phyloP scores from a whole-genome alignment of 2,888 invertebrate genomes.

The Stictocephala bisonia region DNA sequence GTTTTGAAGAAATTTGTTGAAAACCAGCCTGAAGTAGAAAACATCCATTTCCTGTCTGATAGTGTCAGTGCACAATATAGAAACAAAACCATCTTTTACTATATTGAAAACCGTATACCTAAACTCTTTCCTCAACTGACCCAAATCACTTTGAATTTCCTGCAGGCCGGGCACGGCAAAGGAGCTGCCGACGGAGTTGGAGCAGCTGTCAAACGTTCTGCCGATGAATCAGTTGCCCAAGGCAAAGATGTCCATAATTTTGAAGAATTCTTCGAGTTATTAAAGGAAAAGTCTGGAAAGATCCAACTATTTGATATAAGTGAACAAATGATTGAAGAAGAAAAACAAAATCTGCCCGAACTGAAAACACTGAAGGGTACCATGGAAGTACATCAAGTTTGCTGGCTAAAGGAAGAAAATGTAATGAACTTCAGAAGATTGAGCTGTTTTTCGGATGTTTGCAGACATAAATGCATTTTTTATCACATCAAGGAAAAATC shows the following conservation, averaged over 20 bases:
- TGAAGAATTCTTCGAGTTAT: neutral
- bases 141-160: constrained; percentile 60
- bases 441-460: constrained; percentile 25
- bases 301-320: neutral
- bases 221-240: constrained; percentile 60
- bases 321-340: constrained; percentile 4
- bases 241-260: constrained; percentile 27
- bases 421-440: constrained; percentile 6
- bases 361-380: constrained; percentile 8
- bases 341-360: neutral
- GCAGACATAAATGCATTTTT: neutral
- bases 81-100: constrained; percentile 58
- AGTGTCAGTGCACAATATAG: constrained; percentile 60
- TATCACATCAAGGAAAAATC: neutral
- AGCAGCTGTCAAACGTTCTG: constrained; percentile 40
- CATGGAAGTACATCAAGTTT: constrained; percentile 42
- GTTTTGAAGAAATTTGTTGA: constrained; percentile 50
- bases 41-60: constrained; percentile 57
- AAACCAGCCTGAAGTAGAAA: constrained; percentile 33
- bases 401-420: neutral
- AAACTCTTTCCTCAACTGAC: constrained; percentile 27
- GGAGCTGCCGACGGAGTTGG: constrained; percentile 61
- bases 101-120: constrained; percentile 18
- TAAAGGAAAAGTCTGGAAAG: constrained; percentile 1
- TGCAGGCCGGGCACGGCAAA: constrained; percentile 62